phyloP scores from a whole-genome alignment of 2,888 invertebrate species.

The Gortyna flavago region DNA sequence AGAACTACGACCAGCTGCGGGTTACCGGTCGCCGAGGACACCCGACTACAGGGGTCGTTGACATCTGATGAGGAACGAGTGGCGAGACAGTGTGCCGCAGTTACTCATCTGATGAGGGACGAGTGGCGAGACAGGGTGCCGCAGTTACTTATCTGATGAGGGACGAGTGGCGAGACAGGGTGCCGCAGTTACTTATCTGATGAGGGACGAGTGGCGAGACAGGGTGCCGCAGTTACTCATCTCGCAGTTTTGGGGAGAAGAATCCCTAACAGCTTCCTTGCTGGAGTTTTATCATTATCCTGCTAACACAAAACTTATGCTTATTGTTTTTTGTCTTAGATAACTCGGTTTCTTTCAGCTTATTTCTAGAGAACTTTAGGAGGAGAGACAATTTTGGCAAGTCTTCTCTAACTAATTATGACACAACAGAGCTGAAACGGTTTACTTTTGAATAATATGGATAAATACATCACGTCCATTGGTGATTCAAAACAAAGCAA shows the following conservation, averaged over 20 bases:
- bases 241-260: conserved; percentile 1
- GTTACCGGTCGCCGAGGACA: conserved; percentile 42
- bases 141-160: conserved; percentile 10
- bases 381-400: too few relatives aligned
- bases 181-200: conserved; percentile 11
- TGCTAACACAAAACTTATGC: neutral
- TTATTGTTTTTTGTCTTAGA: neutral
- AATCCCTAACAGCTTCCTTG: neutral
- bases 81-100: conserved; percentile 15
- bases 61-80: conserved; percentile 29
- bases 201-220: conserved; percentile 14
- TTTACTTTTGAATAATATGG: neutral
- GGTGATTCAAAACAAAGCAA: neutral
- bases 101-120: neutral
- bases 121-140: conserved; percentile 14
- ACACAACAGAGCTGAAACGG: neutral
- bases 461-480: neutral
- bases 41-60: conserved; percentile 53
- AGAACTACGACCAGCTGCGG: conserved; percentile 42
- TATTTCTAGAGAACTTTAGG: neutral
- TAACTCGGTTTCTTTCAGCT: neutral
- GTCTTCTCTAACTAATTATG: neutral
- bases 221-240: conserved; percentile 14
- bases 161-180: conserved; percentile 13
- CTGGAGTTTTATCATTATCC: neutral